A percentile compares a stretch with the other conserved stretches of the same genome.
Evolutionary conservation across 1,140 invertebrate genomes (phyloP).

Genomic region (Palaemon carinicauda): DNA sequence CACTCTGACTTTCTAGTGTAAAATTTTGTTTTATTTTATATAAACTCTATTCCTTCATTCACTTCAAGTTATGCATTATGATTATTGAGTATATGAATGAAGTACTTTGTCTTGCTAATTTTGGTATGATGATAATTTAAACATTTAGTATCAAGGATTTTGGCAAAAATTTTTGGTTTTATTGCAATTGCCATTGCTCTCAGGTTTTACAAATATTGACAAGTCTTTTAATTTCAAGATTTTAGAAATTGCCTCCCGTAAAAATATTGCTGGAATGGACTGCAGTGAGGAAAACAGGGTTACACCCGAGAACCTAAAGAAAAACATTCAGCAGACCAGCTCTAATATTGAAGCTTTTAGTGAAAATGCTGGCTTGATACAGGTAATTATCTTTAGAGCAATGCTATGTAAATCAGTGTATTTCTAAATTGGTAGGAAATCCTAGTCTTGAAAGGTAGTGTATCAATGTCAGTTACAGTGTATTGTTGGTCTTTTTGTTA

Average conservation of each 20-base stretch:
- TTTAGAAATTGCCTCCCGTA: slow-evolving; percentile 7
- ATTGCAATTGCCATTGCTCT: too few relatives aligned
- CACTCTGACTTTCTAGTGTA: neutral
- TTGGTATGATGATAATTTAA: neutral
- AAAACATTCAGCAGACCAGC: slow-evolving; percentile 34
- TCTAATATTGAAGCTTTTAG: slow-evolving; percentile 44
- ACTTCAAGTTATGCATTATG: too few relatives aligned
- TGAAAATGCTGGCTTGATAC: slow-evolving; percentile 38
- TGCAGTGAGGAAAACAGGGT: neutral
- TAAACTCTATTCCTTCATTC: too few relatives aligned
- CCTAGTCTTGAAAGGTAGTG: neutral
- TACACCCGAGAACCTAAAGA: slow-evolving; percentile 17
- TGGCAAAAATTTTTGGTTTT: too few relatives aligned
- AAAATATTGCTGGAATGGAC: neutral
- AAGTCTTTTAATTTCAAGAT: neutral
- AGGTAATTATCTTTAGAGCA: slow-evolving; percentile 16
- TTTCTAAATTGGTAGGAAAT: too few relatives aligned
- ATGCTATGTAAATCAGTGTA: too few relatives aligned
- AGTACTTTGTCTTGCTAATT: neutral
- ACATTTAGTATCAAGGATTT: neutral
- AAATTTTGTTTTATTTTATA: too few relatives aligned
- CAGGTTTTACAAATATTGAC: neutral
- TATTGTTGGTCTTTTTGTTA: neutral
- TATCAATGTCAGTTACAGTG: neutral
- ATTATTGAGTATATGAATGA: too few relatives aligned